These are phyloP conservation scores for Tryphoninae sp. DNA, from an alignment of 2,888 invertebrate genomes.

Conservation along the genomic window DNA sequence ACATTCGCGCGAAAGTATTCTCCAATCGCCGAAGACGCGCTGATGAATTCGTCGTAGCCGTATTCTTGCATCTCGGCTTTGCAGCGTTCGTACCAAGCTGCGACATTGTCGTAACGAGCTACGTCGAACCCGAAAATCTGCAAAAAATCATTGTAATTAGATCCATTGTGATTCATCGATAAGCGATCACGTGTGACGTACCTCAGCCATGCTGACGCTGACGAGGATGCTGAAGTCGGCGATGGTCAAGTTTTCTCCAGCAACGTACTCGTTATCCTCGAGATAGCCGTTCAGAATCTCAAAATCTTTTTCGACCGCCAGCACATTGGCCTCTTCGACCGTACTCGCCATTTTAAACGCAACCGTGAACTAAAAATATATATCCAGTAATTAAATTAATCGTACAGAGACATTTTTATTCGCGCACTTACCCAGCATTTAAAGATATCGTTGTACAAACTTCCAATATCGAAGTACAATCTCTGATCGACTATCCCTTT, in stretches of 20 bases:
- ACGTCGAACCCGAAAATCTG: conserved; percentile 84
- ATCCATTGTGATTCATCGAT: too few relatives aligned
- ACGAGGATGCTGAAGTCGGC: conserved; percentile 87
- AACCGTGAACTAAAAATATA: conserved; percentile 83
- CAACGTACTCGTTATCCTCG: conserved; percentile 85
- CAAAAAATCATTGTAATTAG: too few relatives aligned
- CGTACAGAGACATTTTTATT: not conserved
- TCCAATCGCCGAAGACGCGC: conserved; percentile 68
- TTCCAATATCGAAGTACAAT: conserved; percentile 91
- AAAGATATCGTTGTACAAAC: conserved; percentile 87
- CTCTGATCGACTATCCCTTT: conserved; percentile 90
- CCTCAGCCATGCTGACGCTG: conserved; percentile 83
- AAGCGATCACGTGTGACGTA: conserved; percentile 61
- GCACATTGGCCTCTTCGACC: conserved; percentile 74
- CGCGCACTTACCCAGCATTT: conserved; percentile 87
- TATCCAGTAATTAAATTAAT: not conserved
- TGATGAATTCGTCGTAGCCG: conserved; percentile 84
- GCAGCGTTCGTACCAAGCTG: conserved; percentile 86
- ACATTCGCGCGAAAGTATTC: conserved; percentile 70
- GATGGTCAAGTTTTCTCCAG: conserved; percentile 87
- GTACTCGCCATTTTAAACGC: conserved; percentile 81
- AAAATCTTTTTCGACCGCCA: conserved; percentile 84
- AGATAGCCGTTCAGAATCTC: conserved; percentile 84
- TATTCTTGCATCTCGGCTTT: conserved; percentile 85
- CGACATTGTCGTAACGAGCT: conserved; percentile 83